Base-by-base conservation (phyloP, 2,113 vertebrate species). In the Origma solitaria region DNA sequence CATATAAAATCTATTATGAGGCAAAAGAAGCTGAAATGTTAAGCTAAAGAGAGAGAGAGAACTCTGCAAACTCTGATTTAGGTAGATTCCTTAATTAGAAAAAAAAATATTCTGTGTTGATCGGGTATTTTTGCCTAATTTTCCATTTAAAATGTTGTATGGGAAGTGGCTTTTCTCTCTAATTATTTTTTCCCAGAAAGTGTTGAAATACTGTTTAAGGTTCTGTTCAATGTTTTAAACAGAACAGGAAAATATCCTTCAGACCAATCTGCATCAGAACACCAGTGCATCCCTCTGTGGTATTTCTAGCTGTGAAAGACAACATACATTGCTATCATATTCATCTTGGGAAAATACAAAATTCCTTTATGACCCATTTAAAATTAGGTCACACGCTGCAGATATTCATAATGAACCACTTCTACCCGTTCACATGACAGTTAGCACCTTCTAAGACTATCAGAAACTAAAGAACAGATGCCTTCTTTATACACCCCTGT, bases 101-200 rank as follows among this genome's bases (percentile, higher is more conserved):
- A 56, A 38, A 56, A 18, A 11, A 18, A 40, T 6, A n/a, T 28
- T 64, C 30, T 71, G 6, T 60, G 19, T 50, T 82, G 11, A 7
- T 30, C 44, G 27, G 22, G 1, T 0, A 1, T 28, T 54, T 54
- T 69, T 2, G 3, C 13, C 13, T 80, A 15, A 7, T 89, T 76
- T 42, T 23, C 24, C 16, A 35, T 78, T 62, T 24, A 37, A 23
- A 82, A 58, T n/a, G 27, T 25, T 77, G 8, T 56, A n/a, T 12
- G 5, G 40, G 51, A 75, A 78, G 13, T 33, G 12, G 1, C 1
- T 89, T 64, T 78, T 19, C 2, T 19, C 4, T 40, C 27, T 49
- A 5, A 62, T 60, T 30, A 6, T 4, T 84, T 79, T 60, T 15
- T 9, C 22, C 19, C 21, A 70, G 38, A 61, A 75, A 25, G 1